Percentiles rank a stretch among this genome's conserved stretches.
Conservation (phyloP, 2,888 invertebrate species). For the Penaeus monodon region DNA sequence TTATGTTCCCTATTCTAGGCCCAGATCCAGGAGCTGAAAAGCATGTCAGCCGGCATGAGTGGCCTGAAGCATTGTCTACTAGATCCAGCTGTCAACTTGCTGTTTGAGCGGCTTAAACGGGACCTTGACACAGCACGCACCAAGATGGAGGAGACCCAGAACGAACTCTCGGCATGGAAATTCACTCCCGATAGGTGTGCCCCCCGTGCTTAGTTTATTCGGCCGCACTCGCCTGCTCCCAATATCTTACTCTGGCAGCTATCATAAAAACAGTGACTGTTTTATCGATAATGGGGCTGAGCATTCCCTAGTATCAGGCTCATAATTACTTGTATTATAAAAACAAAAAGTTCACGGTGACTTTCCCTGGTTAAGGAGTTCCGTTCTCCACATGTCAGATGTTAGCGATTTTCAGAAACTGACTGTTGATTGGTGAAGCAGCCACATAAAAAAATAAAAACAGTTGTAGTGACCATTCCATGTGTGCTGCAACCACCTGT, state of each 20-base stretch:
- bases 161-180: slow-evolving; percentile 98
- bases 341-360: slow-evolving; percentile 23
- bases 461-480: slow-evolving; percentile 35
- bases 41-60: slow-evolving; percentile 82
- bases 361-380: slow-evolving; percentile 41
- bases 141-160: slow-evolving; percentile 95
- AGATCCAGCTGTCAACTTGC: slow-evolving; percentile 95
- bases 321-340: slow-evolving; percentile 23
- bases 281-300: slow-evolving; percentile 50
- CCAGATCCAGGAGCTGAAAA: slow-evolving; percentile 94
- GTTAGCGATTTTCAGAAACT: slow-evolving; percentile 49
- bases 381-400: slow-evolving; percentile 37
- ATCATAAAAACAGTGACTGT: slow-evolving; percentile 57
- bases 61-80: slow-evolving; percentile 86
- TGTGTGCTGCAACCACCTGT: slow-evolving; percentile 34
- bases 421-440: slow-evolving; percentile 53
- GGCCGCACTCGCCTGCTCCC: slow-evolving; percentile 55
- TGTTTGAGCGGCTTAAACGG: slow-evolving; percentile 89
- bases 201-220: slow-evolving; percentile 62
- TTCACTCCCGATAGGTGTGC: slow-evolving; percentile 87
- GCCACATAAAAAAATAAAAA: slow-evolving; percentile 30
- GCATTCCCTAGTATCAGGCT: slow-evolving; percentile 44
- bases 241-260: slow-evolving; percentile 48
- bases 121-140: slow-evolving; percentile 91
- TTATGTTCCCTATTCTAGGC: slow-evolving; percentile 74